Conservation (phyloP, 2,888 invertebrate genomes). For the Epinotia bilunana region DNA sequence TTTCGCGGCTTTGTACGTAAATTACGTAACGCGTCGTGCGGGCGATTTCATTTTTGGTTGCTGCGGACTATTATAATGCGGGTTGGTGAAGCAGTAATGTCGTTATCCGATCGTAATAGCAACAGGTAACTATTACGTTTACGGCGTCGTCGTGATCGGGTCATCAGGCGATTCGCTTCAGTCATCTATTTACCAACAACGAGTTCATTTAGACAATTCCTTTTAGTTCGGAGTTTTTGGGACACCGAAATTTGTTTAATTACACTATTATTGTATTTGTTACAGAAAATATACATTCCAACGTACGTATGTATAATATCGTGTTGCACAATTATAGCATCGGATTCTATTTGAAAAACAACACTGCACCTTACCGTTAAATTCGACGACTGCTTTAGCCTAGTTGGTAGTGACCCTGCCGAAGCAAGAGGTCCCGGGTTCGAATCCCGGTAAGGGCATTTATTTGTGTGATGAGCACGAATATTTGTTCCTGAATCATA, state of each 20-base stretch:
- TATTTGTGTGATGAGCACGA: too few species aligned
- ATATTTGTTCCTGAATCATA: too few species aligned
- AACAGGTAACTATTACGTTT: constrained; percentile 39
- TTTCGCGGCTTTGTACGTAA: constrained; percentile 62
- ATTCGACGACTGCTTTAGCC: too few species aligned
- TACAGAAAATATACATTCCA: too few species aligned
- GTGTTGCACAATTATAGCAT: too few species aligned
- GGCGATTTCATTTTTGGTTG: constrained; percentile 61
- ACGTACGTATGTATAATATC: too few species aligned
- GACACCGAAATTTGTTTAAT: background rate
- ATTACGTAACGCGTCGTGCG: constrained; percentile 67
- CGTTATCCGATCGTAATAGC: constrained; percentile 30
- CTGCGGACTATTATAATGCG: constrained; percentile 42
- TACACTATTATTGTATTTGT: too few species aligned
- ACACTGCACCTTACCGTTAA: too few species aligned
- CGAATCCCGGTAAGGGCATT: too few species aligned
- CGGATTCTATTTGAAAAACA: too few species aligned
- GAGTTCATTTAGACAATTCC: constrained; percentile 11
- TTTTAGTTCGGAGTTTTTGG: background rate
- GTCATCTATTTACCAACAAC: constrained; percentile 27
- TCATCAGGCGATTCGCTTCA: constrained; percentile 27
- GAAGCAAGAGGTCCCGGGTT: too few species aligned
- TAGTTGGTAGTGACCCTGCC: too few species aligned
- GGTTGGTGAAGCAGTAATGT: constrained; percentile 12
- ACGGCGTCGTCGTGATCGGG: constrained; percentile 28